Evolutionary conservation across 2,113 vertebrate genomes (phyloP).

Genomic region (Heptranchias perlo): DNA sequence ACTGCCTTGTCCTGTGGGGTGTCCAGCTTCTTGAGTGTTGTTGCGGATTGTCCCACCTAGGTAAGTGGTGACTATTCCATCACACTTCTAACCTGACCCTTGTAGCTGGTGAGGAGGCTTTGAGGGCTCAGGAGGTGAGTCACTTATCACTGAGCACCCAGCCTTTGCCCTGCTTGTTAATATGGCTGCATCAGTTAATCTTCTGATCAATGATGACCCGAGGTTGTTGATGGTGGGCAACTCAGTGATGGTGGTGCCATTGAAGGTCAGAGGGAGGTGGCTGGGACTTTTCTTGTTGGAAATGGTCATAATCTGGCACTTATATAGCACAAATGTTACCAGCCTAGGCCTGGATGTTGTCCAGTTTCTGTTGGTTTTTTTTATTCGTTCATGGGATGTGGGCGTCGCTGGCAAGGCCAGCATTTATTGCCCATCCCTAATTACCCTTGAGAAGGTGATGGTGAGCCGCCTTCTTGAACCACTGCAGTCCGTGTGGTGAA

Average conservation of each 20-base stretch:
- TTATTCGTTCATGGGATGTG: too few species aligned
- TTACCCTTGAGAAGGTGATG: too few species aligned
- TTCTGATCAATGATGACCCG: neutral
- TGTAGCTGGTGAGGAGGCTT: neutral
- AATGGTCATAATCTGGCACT: neutral
- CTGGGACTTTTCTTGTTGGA: neutral
- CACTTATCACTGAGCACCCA: neutral
- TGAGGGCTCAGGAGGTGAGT: neutral
- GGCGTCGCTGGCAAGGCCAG: too few species aligned
- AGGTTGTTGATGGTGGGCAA: too few species aligned
- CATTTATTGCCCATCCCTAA: too few species aligned
- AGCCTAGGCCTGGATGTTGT: neutral
- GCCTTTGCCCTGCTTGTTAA: neutral
- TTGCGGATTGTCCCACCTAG: neutral
- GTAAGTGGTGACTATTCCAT: neutral
- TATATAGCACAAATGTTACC: neutral
- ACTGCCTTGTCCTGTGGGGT: neutral
- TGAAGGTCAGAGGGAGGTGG: neutral
- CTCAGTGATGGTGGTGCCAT: neutral
- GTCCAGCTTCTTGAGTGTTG: neutral
- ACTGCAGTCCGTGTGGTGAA: too few species aligned
- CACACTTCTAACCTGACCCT: neutral
- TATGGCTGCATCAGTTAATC: neutral
- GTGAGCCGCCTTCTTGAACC: too few species aligned
- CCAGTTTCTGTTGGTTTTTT: neutral